A percentile compares a stretch with the other conserved stretches of the same genome.
phyloP scores from a whole-genome alignment of 2,113 vertebrate genomes.

The Pseudopipra pipra region DNA sequence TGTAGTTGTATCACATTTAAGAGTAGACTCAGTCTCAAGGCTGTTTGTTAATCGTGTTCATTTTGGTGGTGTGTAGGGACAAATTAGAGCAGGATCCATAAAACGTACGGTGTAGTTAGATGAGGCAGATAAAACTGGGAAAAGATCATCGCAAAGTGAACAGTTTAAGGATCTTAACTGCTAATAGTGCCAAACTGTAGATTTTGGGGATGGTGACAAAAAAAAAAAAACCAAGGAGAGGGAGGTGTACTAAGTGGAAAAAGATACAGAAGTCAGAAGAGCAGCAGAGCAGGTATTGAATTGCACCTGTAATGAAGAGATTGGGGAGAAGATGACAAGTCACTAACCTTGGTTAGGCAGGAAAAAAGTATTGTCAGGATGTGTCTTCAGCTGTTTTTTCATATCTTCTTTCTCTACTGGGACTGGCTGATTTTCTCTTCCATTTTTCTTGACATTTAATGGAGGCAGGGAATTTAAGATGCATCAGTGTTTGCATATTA shows the following conservation, averaged over 20 bases:
- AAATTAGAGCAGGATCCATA: neutral
- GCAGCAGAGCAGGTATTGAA: neutral
- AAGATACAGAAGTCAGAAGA: neutral
- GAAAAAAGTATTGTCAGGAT: neutral
- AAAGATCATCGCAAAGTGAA: neutral
- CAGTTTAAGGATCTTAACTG: neutral
- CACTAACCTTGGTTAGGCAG: neutral
- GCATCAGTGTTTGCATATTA: neutral
- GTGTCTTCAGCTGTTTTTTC: neutral
- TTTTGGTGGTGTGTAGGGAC: neutral
- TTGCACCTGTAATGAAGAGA: neutral
- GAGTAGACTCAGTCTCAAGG: neutral
- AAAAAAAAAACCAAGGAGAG: neutral
- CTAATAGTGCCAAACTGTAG: neutral
- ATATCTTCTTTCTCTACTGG: neutral
- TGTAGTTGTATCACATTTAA: neutral
- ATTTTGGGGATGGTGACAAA: neutral
- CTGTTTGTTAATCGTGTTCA: neutral
- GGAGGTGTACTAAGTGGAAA: neutral
- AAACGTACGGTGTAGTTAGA: neutral
- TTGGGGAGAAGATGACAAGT: neutral
- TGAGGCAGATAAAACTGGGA: neutral
- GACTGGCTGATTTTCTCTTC: conserved; percentile 7
- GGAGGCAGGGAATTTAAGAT: conserved; percentile 6
- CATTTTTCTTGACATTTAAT: neutral